These are phyloP conservation scores for Stenichneumon culpator DNA, from an alignment of 2,888 invertebrate genomes.

Conservation along the genomic window DNA sequence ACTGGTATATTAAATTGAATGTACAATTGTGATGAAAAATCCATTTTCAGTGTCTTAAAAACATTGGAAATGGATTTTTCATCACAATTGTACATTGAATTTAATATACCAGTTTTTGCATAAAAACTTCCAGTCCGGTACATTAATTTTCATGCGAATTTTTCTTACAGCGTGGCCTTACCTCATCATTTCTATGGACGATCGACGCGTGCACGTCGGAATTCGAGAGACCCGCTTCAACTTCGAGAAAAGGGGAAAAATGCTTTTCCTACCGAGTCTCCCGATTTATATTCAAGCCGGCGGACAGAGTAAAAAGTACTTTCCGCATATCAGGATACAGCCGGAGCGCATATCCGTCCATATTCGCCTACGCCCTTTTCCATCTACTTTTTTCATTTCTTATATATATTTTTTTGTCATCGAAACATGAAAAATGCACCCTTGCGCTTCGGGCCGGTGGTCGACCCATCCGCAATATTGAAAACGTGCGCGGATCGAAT, in stretches of 20 bases:
- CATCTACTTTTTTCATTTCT: not conserved
- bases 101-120: no score
- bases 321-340: conserved; percentile 30
- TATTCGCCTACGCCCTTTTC: conserved; percentile 23
- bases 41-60: no score
- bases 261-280: conserved; percentile 12
- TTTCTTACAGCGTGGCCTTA: not conserved
- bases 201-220: conserved; percentile 5
- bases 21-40: no score
- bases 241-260: conserved; percentile 26
- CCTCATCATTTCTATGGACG: conserved; percentile 22
- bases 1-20: no score
- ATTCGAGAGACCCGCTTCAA: conserved; percentile 26
- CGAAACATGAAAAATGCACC: conserved; percentile 30
- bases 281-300: conserved; percentile 58
- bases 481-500: conserved; percentile 60
- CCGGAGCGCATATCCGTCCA: conserved; percentile 32
- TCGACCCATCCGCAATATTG: conserved; percentile 43
- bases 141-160: no score
- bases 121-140: no score
- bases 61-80: no score
- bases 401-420: conserved; percentile 10
- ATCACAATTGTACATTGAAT: no score
- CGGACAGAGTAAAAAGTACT: conserved; percentile 24
- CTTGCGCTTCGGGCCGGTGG: conserved; percentile 26